Percentiles rank a stretch among this genome's conserved stretches.
phyloP scores from a whole-genome alignment of 2,888 invertebrate species.

The Endotricha flammealis region DNA sequence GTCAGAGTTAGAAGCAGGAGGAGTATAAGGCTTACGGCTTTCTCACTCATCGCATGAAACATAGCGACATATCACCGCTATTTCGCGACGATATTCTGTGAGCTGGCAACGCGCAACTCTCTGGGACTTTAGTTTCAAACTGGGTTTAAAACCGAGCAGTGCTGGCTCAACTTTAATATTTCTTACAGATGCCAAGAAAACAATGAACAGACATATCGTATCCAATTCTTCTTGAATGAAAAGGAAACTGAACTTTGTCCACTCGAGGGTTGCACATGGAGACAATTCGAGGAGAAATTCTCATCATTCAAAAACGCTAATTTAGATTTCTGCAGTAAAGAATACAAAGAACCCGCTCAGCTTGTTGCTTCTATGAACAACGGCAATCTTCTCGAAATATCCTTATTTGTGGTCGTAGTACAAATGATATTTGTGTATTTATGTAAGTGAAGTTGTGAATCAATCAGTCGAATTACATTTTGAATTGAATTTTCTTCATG shows the following conservation, averaged over 20 bases:
- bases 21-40: too few relatives aligned
- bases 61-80: too few relatives aligned
- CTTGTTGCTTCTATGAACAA: constrained; percentile 10
- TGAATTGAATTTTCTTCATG: too few relatives aligned
- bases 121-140: too few relatives aligned
- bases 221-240: constrained; percentile 58
- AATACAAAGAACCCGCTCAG: constrained; percentile 19
- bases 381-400: background rate
- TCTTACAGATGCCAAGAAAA: constrained; percentile 44
- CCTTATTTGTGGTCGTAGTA: constrained; percentile 3
- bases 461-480: too few relatives aligned
- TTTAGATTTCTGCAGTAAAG: constrained; percentile 47
- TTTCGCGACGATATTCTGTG: background rate
- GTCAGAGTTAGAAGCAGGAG: too few relatives aligned
- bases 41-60: too few relatives aligned
- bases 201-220: constrained; percentile 28
- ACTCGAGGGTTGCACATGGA: constrained; percentile 51
- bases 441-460: constrained; percentile 1
- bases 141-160: too few relatives aligned
- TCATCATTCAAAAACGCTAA: constrained; percentile 33
- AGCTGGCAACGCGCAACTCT: too few relatives aligned
- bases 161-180: too few relatives aligned
- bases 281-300: constrained; percentile 47
- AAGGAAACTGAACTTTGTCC: constrained; percentile 48
- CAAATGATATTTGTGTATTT: constrained; percentile 13